Conservation (phyloP, 2,888 invertebrate genomes). For the Drosophila rellima region DNA sequence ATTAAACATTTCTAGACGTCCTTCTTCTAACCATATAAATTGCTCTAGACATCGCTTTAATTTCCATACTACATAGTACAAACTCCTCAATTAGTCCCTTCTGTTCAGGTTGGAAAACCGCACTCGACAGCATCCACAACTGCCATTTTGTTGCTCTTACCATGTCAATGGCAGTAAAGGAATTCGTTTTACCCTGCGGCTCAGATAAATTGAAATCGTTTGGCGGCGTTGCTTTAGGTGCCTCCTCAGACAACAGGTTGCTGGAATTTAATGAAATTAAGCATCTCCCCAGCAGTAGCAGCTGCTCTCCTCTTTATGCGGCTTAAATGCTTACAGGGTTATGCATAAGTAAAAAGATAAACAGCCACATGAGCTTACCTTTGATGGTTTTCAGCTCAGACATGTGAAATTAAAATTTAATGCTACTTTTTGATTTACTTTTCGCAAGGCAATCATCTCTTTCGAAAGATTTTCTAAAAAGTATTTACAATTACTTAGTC, state of each 20-base stretch:
- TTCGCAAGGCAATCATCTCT: slow-evolving; percentile 9
- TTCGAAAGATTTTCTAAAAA: background rate
- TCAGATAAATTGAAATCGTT: slow-evolving; percentile 73
- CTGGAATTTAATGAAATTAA: slow-evolving; percentile 76
- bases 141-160: slow-evolving; percentile 5
- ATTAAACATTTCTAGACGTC: slow-evolving; percentile 18
- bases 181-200: slow-evolving; percentile 54
- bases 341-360: slow-evolving; percentile 24
- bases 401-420: background rate
- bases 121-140: slow-evolving; percentile 3
- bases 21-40: slow-evolving; percentile 35
- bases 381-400: slow-evolving; percentile 12
- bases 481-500: slow-evolving; percentile 8
- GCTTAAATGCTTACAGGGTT: slow-evolving; percentile 51
- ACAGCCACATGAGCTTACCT: slow-evolving; percentile 5
- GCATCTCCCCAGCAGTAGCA: slow-evolving; percentile 23
- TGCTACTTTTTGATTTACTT: slow-evolving; percentile 1
- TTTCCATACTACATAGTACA: slow-evolving; percentile 53
- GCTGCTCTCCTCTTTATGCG: slow-evolving; percentile 22
- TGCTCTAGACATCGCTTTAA: slow-evolving; percentile 53
- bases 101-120: slow-evolving; percentile 5
- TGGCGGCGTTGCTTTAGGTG: slow-evolving; percentile 31
- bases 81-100: slow-evolving; percentile 13
- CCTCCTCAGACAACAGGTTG: slow-evolving; percentile 66
- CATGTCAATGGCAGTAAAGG: slow-evolving; percentile 64